phyloP scores from a whole-genome alignment of 2,797 vertebrate species.

The Arrhamphus sclerolepis region DNA sequence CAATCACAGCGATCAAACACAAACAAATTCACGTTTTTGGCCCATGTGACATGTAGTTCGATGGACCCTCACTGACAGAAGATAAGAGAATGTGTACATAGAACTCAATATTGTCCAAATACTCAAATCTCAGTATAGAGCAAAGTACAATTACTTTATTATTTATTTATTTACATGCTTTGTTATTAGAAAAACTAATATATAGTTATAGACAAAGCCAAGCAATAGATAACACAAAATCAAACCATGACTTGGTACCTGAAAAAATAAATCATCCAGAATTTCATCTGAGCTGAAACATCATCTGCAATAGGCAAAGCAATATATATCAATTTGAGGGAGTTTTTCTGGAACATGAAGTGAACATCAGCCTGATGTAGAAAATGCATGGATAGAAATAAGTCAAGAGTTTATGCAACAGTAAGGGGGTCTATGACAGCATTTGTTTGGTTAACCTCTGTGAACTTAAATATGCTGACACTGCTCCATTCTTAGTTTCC shows the following conservation, averaged over 20 bases:
- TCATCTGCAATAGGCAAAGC: neutral
- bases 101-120: neutral
- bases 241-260: no score
- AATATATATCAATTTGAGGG: neutral
- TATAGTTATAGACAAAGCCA: no score
- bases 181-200: no score
- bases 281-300: no score
- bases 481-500: neutral
- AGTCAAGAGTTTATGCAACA: neutral
- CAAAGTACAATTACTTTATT: slow-evolving; percentile 16
- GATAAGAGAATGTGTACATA: slow-evolving; percentile 35
- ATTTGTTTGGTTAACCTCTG: slow-evolving; percentile 3
- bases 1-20: no score
- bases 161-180: no score
- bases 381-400: neutral
- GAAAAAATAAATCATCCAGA: no score
- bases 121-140: neutral
- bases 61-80: slow-evolving; percentile 10
- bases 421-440: neutral
- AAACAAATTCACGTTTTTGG: neutral
- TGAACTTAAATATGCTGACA: slow-evolving; percentile 11
- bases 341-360: neutral
- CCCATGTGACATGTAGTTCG: slow-evolving; percentile 15
- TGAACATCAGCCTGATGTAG: neutral
- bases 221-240: no score